Base-by-base conservation (phyloP, 2,797 vertebrate genomes). In the Paratrypauchen microcephalus region DNA sequence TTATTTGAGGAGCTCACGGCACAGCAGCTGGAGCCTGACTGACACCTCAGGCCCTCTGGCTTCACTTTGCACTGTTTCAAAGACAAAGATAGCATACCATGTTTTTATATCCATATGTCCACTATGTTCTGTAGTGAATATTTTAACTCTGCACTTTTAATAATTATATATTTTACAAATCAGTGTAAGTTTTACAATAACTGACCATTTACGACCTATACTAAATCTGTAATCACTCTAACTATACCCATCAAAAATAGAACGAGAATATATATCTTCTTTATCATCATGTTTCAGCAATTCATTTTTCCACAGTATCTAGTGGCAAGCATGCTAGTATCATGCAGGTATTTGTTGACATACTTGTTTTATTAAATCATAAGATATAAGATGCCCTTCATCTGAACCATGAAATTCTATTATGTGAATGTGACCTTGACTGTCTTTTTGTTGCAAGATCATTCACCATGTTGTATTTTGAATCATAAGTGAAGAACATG, bases 11-110 rank as follows among this genome's bases (percentile, higher is more conserved):
- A 67, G 54, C 50, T 55, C 15, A 57, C 23, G 39, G 66, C 36
- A 41, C 36, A 57, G 54, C 52, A 68, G 66, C 36, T 23, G 54
- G 65, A 18, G 65, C 24, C 30, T 55, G 65, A 67, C 50, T 55
- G 65, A 67, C 50, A 67, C 65, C 50, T 67, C 47, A n/a, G 16
- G 47, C 63, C 63, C 63, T 65, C 63, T 65, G 63, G 63, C 24
- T 65, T 50, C 62, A 64, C 63, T 65, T 65, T 65, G 24, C 63
- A 30, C 63, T 65, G 24, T 65, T 50, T 65, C 0, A n/a, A 50
- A 52, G 15, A n/a, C 23, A 47, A 39, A 36, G 11, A 23, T 15
- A 28, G 41, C 16, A 64, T 57, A 57, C 23, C 55, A 57, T 57
- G 55, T 57, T 28, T 56, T 57, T 57, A 57, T 28, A 57, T 57